Base-by-base conservation (phyloP, 2,113 vertebrate genomes). In the Sminthopsis crassicaudata region DNA sequence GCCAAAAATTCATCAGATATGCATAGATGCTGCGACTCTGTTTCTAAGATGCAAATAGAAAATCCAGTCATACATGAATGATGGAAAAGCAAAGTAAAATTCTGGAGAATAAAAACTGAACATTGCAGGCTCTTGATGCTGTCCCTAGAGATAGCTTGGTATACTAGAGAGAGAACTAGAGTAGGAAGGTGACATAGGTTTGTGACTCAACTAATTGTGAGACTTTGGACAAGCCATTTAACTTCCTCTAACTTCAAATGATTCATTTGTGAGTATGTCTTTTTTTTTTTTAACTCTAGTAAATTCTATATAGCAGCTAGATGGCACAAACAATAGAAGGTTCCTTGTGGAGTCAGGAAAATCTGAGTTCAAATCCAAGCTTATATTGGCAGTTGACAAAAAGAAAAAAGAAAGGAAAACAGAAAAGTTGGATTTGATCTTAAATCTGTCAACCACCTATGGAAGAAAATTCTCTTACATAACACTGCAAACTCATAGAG, bases 1-100 rank as follows among this genome's bases (percentile, higher is more conserved):
- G 89, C 95, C 95, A 26, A 92, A 92, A 91, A 76, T 90, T 89
- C 48, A 92, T 8, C 94, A 95, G n/a, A 95, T 27, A 97, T 2
- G 0, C 93, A 67, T 24, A 3, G 92, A 88, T 88, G 67, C 91
- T 91, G 92, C 60, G 23, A 0, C 0, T 48, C 96, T 91, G 55
- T 91, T 94, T 92, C 93, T 53, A 7, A 57, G 67, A 57, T 91
- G 53, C 8, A 53, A 94, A 91, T 16, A 93, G 92, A 93, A 97
- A 97, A 84, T 84, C 92, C 4, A 7, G 92, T 19, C 3, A 52
- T 11, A 50, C 30, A 7, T 0, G 6, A 67, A 22, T 46, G 19
- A 25, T 0, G 0, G 25, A 12, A 27, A 8, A 60, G 46, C 8
- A 0, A 50, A 55, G 48, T n/a, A 16, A 46, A 60, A 8, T 8